A percentile compares a stretch with the other conserved stretches of the same genome.
Conservation (phyloP, 1,140 invertebrate species). For the Hycleus phaleratus region DNA sequence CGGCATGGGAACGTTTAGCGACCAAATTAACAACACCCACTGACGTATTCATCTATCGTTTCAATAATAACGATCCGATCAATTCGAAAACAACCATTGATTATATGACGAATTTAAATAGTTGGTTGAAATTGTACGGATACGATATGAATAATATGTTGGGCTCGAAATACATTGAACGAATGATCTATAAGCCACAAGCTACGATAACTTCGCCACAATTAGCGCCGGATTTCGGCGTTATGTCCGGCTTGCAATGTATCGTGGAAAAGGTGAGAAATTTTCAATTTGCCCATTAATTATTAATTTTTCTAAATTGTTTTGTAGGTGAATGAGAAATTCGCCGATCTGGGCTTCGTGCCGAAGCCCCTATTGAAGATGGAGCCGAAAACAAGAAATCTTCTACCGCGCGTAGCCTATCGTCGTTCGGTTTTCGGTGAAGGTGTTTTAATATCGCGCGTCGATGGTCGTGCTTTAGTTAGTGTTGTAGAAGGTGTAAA, state of each 20-base stretch:
- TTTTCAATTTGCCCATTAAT: not conserved
- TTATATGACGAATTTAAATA: slow-evolving; percentile 75
- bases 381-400: slow-evolving; percentile 72
- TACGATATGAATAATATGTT: slow-evolving; percentile 81
- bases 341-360: slow-evolving; percentile 74
- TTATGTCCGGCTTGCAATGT: slow-evolving; percentile 80
- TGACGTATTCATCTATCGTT: slow-evolving; percentile 85
- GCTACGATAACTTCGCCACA: slow-evolving; percentile 68
- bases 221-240: slow-evolving; percentile 73
- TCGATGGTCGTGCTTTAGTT: slow-evolving; percentile 70
- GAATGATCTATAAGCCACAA: slow-evolving; percentile 68
- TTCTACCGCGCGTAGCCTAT: slow-evolving; percentile 72
- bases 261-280: slow-evolving; percentile 65
- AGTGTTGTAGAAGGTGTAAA: slow-evolving; percentile 80
- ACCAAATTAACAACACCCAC: slow-evolving; percentile 72
- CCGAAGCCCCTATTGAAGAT: slow-evolving; percentile 72
- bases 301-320: not conserved
- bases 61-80: slow-evolving; percentile 86
- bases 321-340: slow-evolving; percentile 64
- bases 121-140: slow-evolving; percentile 82
- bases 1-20: slow-evolving; percentile 80
- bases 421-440: slow-evolving; percentile 80
- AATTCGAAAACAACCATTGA: slow-evolving; percentile 67
- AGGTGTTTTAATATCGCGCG: slow-evolving; percentile 78
- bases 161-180: slow-evolving; percentile 67